Conservation (phyloP, 2,888 invertebrate genomes). For the Drosophila demipolita region DNA sequence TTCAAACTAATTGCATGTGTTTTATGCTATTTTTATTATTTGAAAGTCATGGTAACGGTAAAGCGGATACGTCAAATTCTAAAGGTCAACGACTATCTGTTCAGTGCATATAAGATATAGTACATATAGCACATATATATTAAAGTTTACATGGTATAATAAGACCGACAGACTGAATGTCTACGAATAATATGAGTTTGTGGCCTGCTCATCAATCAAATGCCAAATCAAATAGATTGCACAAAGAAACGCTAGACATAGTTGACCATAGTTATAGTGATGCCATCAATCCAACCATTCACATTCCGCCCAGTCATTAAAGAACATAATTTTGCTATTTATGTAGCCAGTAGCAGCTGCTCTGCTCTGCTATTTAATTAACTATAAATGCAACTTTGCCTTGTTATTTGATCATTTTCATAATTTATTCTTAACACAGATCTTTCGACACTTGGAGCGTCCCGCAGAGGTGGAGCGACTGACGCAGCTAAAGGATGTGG, state of each 20-base stretch:
- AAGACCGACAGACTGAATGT: background rate
- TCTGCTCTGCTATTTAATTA: slow-evolving; percentile 41
- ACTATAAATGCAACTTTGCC: slow-evolving; percentile 39
- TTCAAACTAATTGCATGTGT: slow-evolving; percentile 33
- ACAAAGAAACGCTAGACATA: slow-evolving; percentile 5
- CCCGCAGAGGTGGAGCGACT: slow-evolving; percentile 91
- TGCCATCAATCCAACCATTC: slow-evolving; percentile 17
- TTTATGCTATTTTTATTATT: slow-evolving; percentile 29
- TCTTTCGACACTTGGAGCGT: slow-evolving; percentile 91
- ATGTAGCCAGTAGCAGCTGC: background rate
- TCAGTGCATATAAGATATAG: background rate
- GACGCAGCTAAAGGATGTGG: slow-evolving; percentile 87
- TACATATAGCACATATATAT: no score
- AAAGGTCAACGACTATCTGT: slow-evolving; percentile 1
- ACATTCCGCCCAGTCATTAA: background rate
- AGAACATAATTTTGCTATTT: background rate
- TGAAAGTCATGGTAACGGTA: slow-evolving; percentile 14
- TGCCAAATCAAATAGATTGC: slow-evolving; percentile 37
- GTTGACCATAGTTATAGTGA: slow-evolving; percentile 15
- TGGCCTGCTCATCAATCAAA: slow-evolving; percentile 48
- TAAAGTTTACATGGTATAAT: slow-evolving; percentile 20
- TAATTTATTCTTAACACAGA: slow-evolving; percentile 85
- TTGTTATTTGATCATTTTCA: slow-evolving; percentile 38
- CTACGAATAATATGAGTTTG: slow-evolving; percentile 8
- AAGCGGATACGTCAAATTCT: slow-evolving; percentile 2